A percentile compares a stretch with the other conserved stretches of the same genome.
phyloP scores from a whole-genome alignment of 2,888 invertebrate genomes.

The Carterocephalus palaemon region DNA sequence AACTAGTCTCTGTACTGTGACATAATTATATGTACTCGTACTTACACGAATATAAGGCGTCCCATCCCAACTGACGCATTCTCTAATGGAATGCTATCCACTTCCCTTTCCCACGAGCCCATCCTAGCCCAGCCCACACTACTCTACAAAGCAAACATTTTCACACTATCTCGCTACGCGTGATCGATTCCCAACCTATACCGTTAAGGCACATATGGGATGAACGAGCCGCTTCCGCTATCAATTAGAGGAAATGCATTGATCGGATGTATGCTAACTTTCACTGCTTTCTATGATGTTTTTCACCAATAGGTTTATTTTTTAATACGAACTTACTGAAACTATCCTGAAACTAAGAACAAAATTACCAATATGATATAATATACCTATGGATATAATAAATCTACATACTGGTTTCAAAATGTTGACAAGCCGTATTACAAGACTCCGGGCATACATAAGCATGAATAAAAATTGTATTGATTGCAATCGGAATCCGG shows the following conservation, averaged over 20 bases:
- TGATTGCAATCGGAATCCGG: too few species aligned
- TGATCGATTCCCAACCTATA: constrained; percentile 53
- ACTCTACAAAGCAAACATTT: constrained; percentile 50
- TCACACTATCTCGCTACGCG: constrained; percentile 63
- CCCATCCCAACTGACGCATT: background rate
- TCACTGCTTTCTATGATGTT: constrained; percentile 45
- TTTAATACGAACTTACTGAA: too few species aligned
- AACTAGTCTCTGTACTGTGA: too few species aligned
- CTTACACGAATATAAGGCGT: too few species aligned
- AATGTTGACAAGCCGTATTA: too few species aligned
- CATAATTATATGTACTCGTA: too few species aligned
- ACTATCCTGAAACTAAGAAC: too few species aligned
- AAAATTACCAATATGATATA: too few species aligned
- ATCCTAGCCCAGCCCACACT: constrained; percentile 59
- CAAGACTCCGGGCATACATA: too few species aligned
- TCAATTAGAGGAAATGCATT: constrained; percentile 43
- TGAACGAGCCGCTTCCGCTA: constrained; percentile 48
- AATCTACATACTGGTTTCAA: too few species aligned
- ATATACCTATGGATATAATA: too few species aligned
- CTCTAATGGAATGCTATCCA: constrained; percentile 24
- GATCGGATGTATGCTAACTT: constrained; percentile 44
- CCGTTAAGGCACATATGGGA: constrained; percentile 42
- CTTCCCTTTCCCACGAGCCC: constrained; percentile 58
- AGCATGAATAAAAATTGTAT: too few species aligned
- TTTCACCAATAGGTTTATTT: constrained; percentile 4